These are phyloP conservation scores for Campoplex capitator DNA, from an alignment of 2,888 invertebrate genomes.

Conservation along the genomic window DNA sequence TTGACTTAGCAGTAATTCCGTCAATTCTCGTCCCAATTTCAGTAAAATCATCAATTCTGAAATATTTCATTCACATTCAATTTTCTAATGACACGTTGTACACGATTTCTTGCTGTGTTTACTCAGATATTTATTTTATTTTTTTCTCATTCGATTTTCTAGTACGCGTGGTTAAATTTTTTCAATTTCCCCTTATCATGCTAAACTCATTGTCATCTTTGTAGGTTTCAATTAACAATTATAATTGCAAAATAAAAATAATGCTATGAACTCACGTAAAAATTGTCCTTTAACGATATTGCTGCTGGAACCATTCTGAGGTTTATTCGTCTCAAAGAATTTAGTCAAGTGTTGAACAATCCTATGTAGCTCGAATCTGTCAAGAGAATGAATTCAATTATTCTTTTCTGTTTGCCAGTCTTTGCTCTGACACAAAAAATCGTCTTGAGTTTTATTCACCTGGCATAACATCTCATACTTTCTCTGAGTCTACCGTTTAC, in stretches of 20 bases:
- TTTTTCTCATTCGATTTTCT: no score
- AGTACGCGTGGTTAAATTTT: no score
- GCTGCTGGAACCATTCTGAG: conserved; percentile 74
- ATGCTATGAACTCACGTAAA: conserved; percentile 74
- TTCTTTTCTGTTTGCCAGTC: not conserved
- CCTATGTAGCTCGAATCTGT: conserved; percentile 84
- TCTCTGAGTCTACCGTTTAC: not conserved
- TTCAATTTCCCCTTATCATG: no score
- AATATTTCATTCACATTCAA: conserved; percentile 9
- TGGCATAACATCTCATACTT: conserved; percentile 46
- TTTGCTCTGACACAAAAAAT: not conserved
- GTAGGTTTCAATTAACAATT: no score
- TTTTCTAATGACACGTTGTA: not conserved
- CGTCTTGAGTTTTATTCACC: conserved; percentile 3
- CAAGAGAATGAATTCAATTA: conserved; percentile 45
- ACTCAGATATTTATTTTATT: no score
- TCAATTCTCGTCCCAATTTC: conserved; percentile 85
- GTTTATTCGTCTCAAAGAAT: conserved; percentile 84
- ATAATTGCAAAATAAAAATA: no score
- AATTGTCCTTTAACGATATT: conserved; percentile 79
- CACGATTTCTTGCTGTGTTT: not conserved
- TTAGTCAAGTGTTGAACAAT: conserved; percentile 85
- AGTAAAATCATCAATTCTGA: conserved; percentile 72
- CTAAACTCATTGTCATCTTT: no score
- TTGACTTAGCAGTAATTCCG: conserved; percentile 84